Evolutionary conservation across 2,888 invertebrate species (phyloP).

Genomic region (Phortica magna): DNA sequence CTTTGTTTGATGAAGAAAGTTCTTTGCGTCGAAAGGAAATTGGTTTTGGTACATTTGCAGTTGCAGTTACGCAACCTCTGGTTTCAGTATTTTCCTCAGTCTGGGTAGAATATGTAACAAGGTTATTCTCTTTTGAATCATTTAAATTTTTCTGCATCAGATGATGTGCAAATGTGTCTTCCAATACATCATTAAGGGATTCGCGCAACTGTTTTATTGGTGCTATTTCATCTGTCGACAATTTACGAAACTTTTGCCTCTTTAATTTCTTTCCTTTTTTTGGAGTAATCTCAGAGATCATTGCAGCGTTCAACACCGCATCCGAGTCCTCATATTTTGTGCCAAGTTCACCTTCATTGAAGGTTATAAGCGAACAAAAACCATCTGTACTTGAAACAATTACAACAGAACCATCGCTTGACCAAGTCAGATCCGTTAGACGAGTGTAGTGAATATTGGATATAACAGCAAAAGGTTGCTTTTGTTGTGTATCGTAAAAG

Average conservation of each 20-base stretch:
- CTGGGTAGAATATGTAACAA: constrained; percentile 33
- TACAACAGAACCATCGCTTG: constrained; percentile 86
- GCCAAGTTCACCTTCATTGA: constrained; percentile 87
- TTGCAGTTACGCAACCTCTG: not conserved
- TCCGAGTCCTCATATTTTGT: constrained; percentile 74
- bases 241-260: constrained; percentile 59
- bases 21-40: not conserved
- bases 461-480: constrained; percentile 87
- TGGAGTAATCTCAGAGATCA: constrained; percentile 52
- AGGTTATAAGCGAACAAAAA: constrained; percentile 91
- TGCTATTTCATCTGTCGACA: constrained; percentile 52
- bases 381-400: constrained; percentile 93
- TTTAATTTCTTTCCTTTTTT: constrained; percentile 51
- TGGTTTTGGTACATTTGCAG: constrained; percentile 36
- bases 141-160: constrained; percentile 38
- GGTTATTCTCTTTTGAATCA: constrained; percentile 60
- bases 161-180: not conserved
- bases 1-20: constrained; percentile 21
- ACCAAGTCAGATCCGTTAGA: constrained; percentile 93
- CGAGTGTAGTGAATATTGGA: constrained; percentile 94
- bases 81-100: not conserved
- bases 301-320: constrained; percentile 71
- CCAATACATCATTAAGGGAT: constrained; percentile 53
- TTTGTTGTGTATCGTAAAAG: constrained; percentile 92
- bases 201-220: constrained; percentile 53